Percentiles rank a stretch among this genome's conserved stretches.
Conservation (phyloP, 2,113 vertebrate species). For the Ardeotis arabs region DNA sequence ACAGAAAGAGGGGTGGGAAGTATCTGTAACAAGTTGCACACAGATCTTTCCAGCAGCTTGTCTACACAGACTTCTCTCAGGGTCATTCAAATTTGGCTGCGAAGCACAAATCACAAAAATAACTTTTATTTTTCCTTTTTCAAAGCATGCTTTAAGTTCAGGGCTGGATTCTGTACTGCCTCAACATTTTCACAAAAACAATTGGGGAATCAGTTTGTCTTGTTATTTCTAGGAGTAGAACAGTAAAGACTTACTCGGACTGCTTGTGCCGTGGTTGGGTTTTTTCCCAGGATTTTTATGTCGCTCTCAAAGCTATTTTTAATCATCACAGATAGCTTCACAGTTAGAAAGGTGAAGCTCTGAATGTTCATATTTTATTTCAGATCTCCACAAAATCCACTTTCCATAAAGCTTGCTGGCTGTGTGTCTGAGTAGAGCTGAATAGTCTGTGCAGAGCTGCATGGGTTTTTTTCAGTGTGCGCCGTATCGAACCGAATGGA, state of each 20-base stretch:
- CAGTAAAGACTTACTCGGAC: conserved; percentile 19
- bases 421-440: background rate
- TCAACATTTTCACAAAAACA: background rate
- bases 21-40: background rate
- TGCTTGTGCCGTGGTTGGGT: background rate
- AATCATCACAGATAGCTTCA: background rate
- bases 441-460: background rate
- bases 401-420: background rate
- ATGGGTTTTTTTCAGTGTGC: background rate
- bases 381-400: background rate
- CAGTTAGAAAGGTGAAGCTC: background rate
- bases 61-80: conserved; percentile 49
- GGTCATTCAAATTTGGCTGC: conserved; percentile 32
- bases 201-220: background rate
- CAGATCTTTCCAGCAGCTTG: conserved; percentile 27
- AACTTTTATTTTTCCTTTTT: background rate
- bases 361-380: background rate
- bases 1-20: background rate
- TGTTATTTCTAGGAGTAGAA: background rate
- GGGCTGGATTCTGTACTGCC: background rate
- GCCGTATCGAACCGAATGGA: background rate
- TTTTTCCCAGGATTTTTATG: fast-evolving
- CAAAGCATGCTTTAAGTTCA: background rate
- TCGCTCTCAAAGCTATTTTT: background rate
- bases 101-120: conserved; percentile 35